Conservation (phyloP, 1,140 invertebrate genomes). For the Tyrophagus putrescentiae region DNA sequence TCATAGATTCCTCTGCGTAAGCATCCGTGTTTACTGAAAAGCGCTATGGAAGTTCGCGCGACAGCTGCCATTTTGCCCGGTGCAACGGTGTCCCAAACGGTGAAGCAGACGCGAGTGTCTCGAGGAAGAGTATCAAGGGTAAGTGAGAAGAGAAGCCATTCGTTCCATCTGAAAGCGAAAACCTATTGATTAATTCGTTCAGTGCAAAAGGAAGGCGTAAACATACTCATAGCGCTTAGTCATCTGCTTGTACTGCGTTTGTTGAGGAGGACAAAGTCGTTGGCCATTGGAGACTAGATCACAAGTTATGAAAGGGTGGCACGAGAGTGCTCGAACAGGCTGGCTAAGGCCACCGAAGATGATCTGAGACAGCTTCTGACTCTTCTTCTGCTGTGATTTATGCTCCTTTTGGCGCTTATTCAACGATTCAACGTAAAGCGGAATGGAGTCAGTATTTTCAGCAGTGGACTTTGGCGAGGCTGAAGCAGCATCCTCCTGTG, state of each 20-base stretch:
- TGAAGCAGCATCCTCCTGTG: not conserved
- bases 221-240: constrained; percentile 78
- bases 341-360: constrained; percentile 2
- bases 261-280: constrained; percentile 67
- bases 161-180: constrained; percentile 58
- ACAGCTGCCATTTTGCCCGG: constrained; percentile 63
- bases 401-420: not conserved
- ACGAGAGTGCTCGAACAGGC: not conserved
- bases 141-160: constrained; percentile 85
- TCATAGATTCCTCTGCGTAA: constrained; percentile 40
- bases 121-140: constrained; percentile 79
- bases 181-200: not conserved
- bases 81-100: constrained; percentile 80
- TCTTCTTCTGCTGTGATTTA: constrained; percentile 4
- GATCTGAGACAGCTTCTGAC: constrained; percentile 1
- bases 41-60: constrained; percentile 71
- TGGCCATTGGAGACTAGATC: constrained; percentile 70
- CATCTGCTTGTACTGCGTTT: constrained; percentile 84
- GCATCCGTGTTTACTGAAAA: constrained; percentile 76
- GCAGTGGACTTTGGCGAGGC: not conserved
- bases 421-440: not conserved
- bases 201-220: constrained; percentile 16
- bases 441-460: not conserved
- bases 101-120: constrained; percentile 73
- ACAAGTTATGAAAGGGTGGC: constrained; percentile 62